A percentile compares a stretch with the other conserved stretches of the same genome.
phyloP scores from a whole-genome alignment of 2,113 vertebrate species.

The Urocynchramus pylzowi region DNA sequence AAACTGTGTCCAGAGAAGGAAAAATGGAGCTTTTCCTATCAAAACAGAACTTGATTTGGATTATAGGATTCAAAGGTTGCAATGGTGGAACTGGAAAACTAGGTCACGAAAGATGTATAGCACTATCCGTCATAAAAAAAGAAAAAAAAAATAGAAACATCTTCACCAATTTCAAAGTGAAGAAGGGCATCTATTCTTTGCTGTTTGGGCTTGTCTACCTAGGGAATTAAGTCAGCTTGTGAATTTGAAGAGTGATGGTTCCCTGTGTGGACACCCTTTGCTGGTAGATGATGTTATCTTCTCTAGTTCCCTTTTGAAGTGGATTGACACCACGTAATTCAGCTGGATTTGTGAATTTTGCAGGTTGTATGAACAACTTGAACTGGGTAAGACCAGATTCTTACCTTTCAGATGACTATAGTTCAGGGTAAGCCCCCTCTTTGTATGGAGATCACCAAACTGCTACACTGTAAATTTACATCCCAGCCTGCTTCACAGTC shows the following conservation, averaged over 20 bases:
- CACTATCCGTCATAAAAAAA: neutral
- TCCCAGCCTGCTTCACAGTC: neutral
- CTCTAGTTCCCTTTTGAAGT: neutral
- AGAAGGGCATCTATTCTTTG: neutral
- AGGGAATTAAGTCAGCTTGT: neutral
- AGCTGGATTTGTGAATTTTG: neutral
- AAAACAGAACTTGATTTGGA: neutral
- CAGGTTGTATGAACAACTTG: neutral
- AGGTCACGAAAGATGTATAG: neutral
- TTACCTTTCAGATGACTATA: neutral
- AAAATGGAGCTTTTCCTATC: neutral
- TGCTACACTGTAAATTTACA: neutral
- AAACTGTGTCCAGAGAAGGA: neutral
- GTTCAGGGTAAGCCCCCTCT: neutral
- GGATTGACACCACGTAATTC: neutral
- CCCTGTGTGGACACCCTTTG: neutral
- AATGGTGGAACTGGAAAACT: neutral
- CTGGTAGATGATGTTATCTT: neutral
- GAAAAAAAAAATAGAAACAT: neutral
- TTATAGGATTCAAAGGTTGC: neutral
- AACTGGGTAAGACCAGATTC: neutral
- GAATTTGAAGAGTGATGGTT: neutral
- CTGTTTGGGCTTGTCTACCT: neutral
- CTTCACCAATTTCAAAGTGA: neutral
- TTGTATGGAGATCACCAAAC: neutral